Evolutionary conservation across 2,888 invertebrate species (phyloP), one percentile per base, ranked within the genome.

Genomic region (Cephus sareptanus): DNA sequence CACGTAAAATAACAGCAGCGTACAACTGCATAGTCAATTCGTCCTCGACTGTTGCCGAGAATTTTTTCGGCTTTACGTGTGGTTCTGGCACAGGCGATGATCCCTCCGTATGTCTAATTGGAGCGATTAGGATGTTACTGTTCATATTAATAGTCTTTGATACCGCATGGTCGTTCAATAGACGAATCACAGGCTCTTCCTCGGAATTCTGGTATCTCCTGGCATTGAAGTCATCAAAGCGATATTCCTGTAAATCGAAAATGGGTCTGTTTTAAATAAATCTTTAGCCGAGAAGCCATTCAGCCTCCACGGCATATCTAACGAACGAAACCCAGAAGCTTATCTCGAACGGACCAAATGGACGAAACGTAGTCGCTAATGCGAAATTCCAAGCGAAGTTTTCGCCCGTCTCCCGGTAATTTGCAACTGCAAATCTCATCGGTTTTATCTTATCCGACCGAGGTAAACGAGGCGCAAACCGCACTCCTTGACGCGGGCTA

Each of bases 1-100:
- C 80, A 33, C 85, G 82, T 30, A 86, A 79, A 15, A 71, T 78
- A 56, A 80, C 56, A 30, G 75, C 56, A 30, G 77, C 31, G 23
- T 75, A 71, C 34, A 84, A 77, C 69, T 79, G 81, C 76, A 23
- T 4, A 15, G 23, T 71, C 12, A 71, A 71, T 6, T 71, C 31
- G 0, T 13, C 13, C 31, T 13, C 4, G 31, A 6, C 11, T 11
- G 4, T 0, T 2, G 9, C 9, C 34, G 34, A 9, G 34, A 1
- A 11, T 6, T 34, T 34, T 34, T 33, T 1, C 9, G 4, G 2
- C 12, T 31, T 15, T 23, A 3, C 3, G 11, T 9, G 12, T 15
- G 0, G 1, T 40, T 68, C 73, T 13, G 13, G 73, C 34, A 35
- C 13, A 33, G 68, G 13, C 35, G 35, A 15, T 34, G 1, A 23